Conservation (phyloP, 2,113 vertebrate genomes). For the Quiscalus mexicanus region DNA sequence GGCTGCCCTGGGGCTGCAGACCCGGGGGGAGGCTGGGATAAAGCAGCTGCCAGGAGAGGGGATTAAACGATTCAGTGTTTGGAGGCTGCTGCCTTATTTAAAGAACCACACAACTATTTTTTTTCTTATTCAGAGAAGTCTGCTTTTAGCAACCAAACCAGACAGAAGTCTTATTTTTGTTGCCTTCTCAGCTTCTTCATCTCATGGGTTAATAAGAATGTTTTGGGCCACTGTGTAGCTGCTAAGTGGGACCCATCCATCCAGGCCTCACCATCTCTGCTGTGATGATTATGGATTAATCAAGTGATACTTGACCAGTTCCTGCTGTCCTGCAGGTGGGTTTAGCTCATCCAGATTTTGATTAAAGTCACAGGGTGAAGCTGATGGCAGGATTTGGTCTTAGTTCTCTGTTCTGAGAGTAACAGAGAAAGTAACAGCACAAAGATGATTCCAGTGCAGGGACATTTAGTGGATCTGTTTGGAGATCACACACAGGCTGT, state of each 20-base stretch:
- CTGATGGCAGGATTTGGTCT: neutral
- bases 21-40: neutral
- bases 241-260: neutral
- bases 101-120: slow-evolving; percentile 6
- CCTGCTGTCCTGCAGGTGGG: neutral
- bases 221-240: neutral
- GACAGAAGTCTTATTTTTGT: neutral
- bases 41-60: neutral
- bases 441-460: neutral
- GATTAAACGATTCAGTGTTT: slow-evolving; percentile 23
- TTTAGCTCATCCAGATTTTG: neutral
- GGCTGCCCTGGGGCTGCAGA: neutral
- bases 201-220: neutral
- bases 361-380: neutral
- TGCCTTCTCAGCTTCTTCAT: neutral
- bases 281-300: neutral
- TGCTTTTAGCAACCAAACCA: neutral
- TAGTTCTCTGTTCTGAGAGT: neutral
- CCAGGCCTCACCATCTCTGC: neutral
- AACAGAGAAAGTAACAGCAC: neutral
- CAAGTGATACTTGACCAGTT: neutral
- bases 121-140: neutral
- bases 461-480: neutral
- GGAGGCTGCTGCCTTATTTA: neutral
- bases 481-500: neutral